Base-by-base conservation (phyloP, 2,888 invertebrate genomes). In the Leucophora obtusa region DNA sequence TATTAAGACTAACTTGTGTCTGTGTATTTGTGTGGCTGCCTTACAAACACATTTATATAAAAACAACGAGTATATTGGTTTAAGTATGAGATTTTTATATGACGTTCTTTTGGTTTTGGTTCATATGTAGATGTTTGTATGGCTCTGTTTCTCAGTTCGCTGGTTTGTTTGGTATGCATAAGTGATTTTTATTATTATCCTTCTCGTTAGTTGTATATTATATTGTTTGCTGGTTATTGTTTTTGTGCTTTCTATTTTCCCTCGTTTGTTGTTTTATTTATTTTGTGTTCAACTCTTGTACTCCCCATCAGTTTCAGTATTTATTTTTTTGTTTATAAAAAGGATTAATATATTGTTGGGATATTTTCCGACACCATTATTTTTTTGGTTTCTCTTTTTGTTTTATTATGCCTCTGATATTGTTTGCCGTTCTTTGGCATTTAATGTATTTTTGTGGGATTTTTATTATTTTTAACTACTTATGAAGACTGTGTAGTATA, bases 391-490 rank as follows among this genome's bases (percentile, higher is more conserved):
- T 17, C 50, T 28, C 17, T 10, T 56, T 17, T 10, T 17, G 2
- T 21, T 47, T 21, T 28, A 28, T 56, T 5, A 24, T 56, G 14
- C 60, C 47, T 73, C 50, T 28, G 51, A 28, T 56, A 21, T 43
- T 17, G 17, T 47, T 24, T 58, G 14, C 33, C 15, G 14, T 17
- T 28, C 2, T 15, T 68, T 51, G 24, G 24, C 11, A 24, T 51
- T 75, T 77, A 53, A 50, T 54, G 15, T 77, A 24, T 66, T 77
- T 77, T 66, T 71, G 63, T 77, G 76, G 60, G 59, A 35, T 70
- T 70, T 47, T 72, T 69, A 59, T 56, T 33, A 24, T 66, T 63
- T 33, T 21, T 68, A 0, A 35, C 24, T 28, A 28, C 6, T 28
- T 28, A 24, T 28, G 7, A 6, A 28, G 28, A 7, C 6, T 28